Conservation (phyloP, 2,797 vertebrate species). For the Pipistrellus nathusii region DNA sequence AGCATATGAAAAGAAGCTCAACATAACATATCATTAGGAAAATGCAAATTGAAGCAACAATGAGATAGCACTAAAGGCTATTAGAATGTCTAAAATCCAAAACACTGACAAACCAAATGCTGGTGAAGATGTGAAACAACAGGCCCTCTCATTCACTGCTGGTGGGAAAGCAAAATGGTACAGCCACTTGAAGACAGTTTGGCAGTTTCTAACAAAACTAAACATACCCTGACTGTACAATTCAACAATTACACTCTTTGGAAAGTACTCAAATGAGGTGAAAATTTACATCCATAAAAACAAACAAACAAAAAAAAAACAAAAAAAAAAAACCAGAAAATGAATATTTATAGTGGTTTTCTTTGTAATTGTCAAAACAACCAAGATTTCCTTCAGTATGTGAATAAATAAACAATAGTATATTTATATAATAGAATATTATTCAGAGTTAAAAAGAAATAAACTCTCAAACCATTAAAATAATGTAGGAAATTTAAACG, state of each 20-base stretch:
- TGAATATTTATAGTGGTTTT: not conserved
- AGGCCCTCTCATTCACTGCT: not conserved
- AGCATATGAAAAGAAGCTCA: not conserved
- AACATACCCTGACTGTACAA: not conserved
- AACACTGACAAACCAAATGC: not conserved
- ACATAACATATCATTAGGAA: not conserved
- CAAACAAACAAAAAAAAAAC: too few species aligned
- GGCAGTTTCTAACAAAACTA: not conserved
- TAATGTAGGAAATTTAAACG: not conserved
- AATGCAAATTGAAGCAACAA: not conserved
- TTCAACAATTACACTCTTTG: not conserved
- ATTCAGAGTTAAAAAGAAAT: not conserved
- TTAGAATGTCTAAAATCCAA: not conserved
- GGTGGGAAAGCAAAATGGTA: not conserved
- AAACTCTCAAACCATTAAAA: not conserved
- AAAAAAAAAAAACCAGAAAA: not conserved
- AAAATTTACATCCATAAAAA: not conserved
- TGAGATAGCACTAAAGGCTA: not conserved
- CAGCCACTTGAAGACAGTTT: not conserved
- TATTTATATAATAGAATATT: not conserved
- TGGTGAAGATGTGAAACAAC: not conserved
- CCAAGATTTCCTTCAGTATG: not conserved
- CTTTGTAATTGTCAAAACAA: not conserved
- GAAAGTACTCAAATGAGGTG: not conserved
- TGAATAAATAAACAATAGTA: not conserved